Base-by-base conservation (phyloP, 2,113 vertebrate genomes). In the Microtus pennsylvanicus region DNA sequence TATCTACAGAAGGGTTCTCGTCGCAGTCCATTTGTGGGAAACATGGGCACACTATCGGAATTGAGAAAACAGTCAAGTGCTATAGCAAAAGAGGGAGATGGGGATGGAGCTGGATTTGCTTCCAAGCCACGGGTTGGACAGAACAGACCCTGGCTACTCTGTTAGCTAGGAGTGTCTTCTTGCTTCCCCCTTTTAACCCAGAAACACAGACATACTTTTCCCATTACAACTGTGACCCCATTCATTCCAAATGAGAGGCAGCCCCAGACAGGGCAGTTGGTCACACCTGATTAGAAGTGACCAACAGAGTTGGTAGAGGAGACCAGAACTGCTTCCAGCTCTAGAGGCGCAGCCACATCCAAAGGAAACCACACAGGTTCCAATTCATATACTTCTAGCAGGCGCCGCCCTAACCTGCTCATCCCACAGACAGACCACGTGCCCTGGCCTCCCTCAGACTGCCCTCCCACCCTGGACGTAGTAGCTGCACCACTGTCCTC, bases 11-110 rank as follows among this genome's bases (percentile, higher is more conserved):
- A 67, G 14, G 16, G 21, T 14, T 33, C 77, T 12, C 19, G 5
- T 8, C 72, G 47, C 17, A 35, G 17, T 12, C 47, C 63, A 35
- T 45, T n/a, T 2, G 7, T 13, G 38, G 42, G 77, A 65, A 52
- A 33, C 45, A 0, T 0, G 5, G 30, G 45, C 8, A 19, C 2
- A 11, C 2, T 28, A 9, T 16, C 1, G 24, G 19, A 38, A 11
- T 47, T 3, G 16, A 45, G 33, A 69, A 61, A 90, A 26, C 12
- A 69, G 76, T 33, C 65, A 19, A 52, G 13, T 33, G 26, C 75
- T 50, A 22, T 2, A 1, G 47, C 28, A 52, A 19, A 78, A 50
- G 26, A 78, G 47, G 7, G 28, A 78, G 16, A 9, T 50, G 28
- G 17, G 2, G 30, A 14, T 78, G 47, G 76, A 50, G 45, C 33